These are phyloP conservation scores for Bellardia bayeri DNA, from an alignment of 2,888 invertebrate species.

Conservation along the genomic window DNA sequence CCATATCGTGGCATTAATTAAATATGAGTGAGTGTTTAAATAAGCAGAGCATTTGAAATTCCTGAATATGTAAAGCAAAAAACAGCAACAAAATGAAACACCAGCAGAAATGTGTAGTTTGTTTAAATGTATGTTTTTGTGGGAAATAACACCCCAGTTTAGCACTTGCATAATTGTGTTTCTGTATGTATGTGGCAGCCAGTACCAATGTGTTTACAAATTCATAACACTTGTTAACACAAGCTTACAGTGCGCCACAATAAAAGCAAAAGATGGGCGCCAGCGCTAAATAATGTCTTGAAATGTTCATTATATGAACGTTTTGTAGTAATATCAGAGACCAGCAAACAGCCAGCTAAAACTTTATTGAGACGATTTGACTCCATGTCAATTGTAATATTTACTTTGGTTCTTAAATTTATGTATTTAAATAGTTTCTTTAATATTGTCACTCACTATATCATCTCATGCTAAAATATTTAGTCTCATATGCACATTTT, in stretches of 20 bases:
- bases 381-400: too few species aligned
- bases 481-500: conserved; percentile 23
- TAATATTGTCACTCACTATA: background rate
- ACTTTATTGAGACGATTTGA: too few species aligned
- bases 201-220: conserved; percentile 10
- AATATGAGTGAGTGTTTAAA: conserved; percentile 55
- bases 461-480: background rate
- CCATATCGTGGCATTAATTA: conserved; percentile 59
- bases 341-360: too few species aligned
- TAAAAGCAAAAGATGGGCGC: background rate
- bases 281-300: background rate
- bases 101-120: conserved; percentile 19
- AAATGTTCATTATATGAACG: too few species aligned
- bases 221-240: conserved; percentile 25
- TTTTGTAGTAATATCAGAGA: too few species aligned
- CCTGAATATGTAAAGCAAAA: conserved; percentile 21
- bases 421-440: background rate
- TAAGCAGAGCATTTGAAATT: conserved; percentile 48
- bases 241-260: background rate
- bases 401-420: background rate
- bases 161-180: conserved; percentile 16
- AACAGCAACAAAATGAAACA: conserved; percentile 30
- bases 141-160: conserved; percentile 25
- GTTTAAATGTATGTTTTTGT: conserved; percentile 4
- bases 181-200: background rate